Base-by-base conservation (phyloP, 2,888 invertebrate species). In the Macrosiphum euphorbiae region DNA sequence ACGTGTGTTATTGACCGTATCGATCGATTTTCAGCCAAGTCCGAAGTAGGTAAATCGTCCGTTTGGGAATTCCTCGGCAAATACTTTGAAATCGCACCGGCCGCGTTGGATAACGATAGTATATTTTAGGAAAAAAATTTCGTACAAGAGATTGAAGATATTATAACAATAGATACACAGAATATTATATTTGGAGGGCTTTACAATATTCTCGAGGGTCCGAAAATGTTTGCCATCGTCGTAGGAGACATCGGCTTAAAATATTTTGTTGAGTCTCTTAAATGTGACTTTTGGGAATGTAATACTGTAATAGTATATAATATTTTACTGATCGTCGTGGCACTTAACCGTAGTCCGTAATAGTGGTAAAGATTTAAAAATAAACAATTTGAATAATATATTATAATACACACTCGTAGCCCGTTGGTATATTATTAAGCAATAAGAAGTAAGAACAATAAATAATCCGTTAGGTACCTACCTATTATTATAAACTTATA, bases 271-370 rank as follows among this genome's bases (percentile, higher is more conserved):
- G 41, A 28, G 44, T 44, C 85, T n/a, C 7, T 26, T 26, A 55
- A 91, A 91, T 85, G 55, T 85, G 55, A 91, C 91, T 85, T 91
- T 91, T 20, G 91, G 44, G 91, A 91, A 44, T 85, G 58, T 20
- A 84, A 55, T 52, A 78, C 35, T 78, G 2, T 26, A 44, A 44
- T 44, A 44, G 44, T 44, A 58, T 58, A 20, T 78, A 20, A 35
- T 35, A 78, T 24, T 20, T 35, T 78, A 78, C 78, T 78, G 78
- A 78, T 78, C 78, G 8, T 78, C 78, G 1, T 11, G 78, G 35
- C 35, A 35, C 20, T 35, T 41, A 78, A 78, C 8, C 8, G 35
- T 20, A 35, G 35, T 20, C 3, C 20, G 20, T 35, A 35, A n/a
- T n/a, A 78, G 78, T 78, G 20, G 20, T 35, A 35, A 78, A 78